These are phyloP conservation scores for Halcyon smyrnensis DNA, from an alignment of 2,797 vertebrate genomes.

Conservation along the genomic window DNA sequence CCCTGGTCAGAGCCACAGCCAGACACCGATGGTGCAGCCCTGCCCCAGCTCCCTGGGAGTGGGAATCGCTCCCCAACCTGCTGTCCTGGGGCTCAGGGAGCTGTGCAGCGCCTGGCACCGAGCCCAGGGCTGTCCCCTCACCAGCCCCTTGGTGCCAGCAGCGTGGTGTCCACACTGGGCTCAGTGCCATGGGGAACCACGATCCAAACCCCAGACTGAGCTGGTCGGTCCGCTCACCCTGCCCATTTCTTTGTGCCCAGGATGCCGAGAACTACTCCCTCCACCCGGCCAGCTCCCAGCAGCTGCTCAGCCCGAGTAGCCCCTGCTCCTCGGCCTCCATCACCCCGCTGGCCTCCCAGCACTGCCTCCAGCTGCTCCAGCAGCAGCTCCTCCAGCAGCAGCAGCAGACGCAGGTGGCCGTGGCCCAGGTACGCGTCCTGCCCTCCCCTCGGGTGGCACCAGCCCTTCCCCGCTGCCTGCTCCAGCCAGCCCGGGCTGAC, in stretches of 20 bases:
- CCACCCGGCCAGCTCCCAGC: conserved; percentile 73
- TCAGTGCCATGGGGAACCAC: fast-evolving
- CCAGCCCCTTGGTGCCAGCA: fast-evolving
- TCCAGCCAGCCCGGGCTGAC: neutral
- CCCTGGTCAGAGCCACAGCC: neutral
- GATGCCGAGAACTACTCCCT: conserved; percentile 80
- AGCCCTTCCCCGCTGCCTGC: neutral
- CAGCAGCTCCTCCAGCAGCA: conserved; percentile 90
- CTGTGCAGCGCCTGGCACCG: fast-evolving
- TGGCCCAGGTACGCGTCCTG: conserved; percentile 80
- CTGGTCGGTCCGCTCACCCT: neutral
- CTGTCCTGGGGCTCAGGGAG: neutral
- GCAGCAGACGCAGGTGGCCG: conserved; percentile 87
- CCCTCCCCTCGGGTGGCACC: neutral
- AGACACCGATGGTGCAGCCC: neutral
- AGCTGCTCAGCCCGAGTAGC: conserved; percentile 73
- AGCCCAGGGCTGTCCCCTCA: neutral
- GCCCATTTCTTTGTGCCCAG: conserved; percentile 64
- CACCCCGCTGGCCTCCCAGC: conserved; percentile 85
- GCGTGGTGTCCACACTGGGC: fast-evolving
- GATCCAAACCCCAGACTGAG: neutral
- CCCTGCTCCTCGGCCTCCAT: conserved; percentile 78
- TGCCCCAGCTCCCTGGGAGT: neutral
- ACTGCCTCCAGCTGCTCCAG: conserved; percentile 87
- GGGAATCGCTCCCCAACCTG: fast-evolving